phyloP scores from a whole-genome alignment of 2,797 vertebrate species.

The Acrocephalus scirpaceus region DNA sequence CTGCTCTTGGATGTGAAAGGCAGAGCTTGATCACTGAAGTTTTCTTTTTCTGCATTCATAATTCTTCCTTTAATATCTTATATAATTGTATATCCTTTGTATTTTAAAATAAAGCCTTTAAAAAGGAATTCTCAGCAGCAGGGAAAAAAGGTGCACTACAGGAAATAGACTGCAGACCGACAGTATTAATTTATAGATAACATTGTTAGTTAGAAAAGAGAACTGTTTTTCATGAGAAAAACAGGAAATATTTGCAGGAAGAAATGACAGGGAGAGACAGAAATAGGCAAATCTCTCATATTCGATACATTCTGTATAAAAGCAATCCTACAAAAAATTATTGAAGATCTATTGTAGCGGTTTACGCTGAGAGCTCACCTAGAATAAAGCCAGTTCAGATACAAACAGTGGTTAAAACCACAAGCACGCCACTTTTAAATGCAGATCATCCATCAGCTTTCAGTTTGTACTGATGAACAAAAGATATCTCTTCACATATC shows the following conservation, averaged over 20 bases:
- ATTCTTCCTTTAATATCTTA: background rate
- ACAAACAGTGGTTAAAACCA: background rate
- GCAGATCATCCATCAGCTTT: background rate
- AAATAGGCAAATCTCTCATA: background rate
- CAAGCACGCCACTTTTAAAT: background rate
- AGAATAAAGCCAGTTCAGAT: background rate
- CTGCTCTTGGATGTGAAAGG: background rate
- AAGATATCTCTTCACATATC: background rate
- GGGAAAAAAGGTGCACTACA: background rate
- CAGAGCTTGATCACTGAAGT: background rate
- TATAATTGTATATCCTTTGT: background rate
- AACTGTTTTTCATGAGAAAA: background rate
- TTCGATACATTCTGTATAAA: background rate
- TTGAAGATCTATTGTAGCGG: background rate
- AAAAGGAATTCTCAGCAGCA: background rate
- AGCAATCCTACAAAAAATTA: background rate
- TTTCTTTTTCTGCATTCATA: background rate
- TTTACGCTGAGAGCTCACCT: background rate
- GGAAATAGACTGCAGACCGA: background rate
- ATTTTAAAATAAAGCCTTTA: background rate
- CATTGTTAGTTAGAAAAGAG: background rate
- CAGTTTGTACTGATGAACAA: background rate
- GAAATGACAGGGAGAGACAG: background rate
- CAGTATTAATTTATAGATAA: background rate
- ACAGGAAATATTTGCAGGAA: background rate